A percentile compares a stretch with the other conserved stretches of the same genome.
Conservation (phyloP, 1,140 invertebrate genomes). For the Pemphigus obesinymphae region DNA sequence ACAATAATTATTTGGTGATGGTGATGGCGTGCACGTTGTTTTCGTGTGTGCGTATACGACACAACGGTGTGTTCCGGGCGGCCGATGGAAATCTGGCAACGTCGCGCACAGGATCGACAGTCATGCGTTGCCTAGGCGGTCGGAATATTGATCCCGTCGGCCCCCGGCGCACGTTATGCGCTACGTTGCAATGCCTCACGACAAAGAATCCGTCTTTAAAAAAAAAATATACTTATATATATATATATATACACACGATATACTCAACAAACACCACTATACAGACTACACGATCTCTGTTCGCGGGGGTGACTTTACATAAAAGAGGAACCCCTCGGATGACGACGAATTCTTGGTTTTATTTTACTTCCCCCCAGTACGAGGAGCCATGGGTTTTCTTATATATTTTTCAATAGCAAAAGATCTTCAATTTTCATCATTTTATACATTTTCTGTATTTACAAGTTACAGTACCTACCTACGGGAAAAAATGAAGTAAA, state of each 20-base stretch:
- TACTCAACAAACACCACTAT: background rate
- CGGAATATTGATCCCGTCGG: slow-evolving; percentile 42
- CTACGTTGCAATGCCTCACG: slow-evolving; percentile 38
- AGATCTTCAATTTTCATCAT: no score
- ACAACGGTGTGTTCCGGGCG: background rate
- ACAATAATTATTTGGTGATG: no score
- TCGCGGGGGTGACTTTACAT: slow-evolving; percentile 10
- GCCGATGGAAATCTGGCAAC: slow-evolving; percentile 23
- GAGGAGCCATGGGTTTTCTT: no score
- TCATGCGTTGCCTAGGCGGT: slow-evolving; percentile 38
- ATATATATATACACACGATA: background rate
- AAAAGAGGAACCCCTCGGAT: slow-evolving; percentile 18
- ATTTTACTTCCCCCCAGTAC: background rate
- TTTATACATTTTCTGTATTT: no score
- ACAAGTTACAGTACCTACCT: no score
- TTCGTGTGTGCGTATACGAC: background rate
- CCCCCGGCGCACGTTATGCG: slow-evolving; percentile 25
- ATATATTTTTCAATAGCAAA: no score
- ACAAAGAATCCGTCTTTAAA: slow-evolving; percentile 32
- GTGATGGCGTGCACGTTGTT: background rate
- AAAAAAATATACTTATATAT: background rate
- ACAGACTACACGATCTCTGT: background rate
- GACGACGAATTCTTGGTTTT: background rate
- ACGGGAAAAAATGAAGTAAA: no score
- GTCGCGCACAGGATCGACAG: slow-evolving; percentile 37